Evolutionary conservation across 2,888 invertebrate genomes (phyloP).

Genomic region (Athrips mouffetella): DNA sequence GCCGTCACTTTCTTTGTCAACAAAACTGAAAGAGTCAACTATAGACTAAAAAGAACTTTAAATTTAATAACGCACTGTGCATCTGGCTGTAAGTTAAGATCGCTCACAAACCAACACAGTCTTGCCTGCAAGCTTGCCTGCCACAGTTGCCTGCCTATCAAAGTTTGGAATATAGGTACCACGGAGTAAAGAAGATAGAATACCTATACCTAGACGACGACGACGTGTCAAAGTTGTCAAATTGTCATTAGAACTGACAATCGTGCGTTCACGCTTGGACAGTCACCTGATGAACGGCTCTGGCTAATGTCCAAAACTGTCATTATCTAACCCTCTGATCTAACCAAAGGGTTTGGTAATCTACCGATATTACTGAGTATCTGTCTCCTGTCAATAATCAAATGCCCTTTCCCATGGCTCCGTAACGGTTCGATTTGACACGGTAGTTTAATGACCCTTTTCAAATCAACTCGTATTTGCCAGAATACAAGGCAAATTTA

Average conservation of each 20-base stretch:
- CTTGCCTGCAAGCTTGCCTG: too few species aligned
- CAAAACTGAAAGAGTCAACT: too few species aligned
- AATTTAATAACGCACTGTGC: too few species aligned
- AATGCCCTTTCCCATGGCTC: slow-evolving; percentile 29
- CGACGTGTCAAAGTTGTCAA: slow-evolving; percentile 7
- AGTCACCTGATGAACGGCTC: neutral
- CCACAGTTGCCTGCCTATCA: too few species aligned
- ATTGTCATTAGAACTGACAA: slow-evolving; percentile 15
- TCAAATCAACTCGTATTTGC: too few species aligned
- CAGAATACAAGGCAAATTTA: too few species aligned
- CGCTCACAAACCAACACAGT: too few species aligned
- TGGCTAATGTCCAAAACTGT: slow-evolving; percentile 4
- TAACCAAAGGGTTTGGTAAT: slow-evolving; percentile 6
- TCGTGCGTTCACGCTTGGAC: slow-evolving; percentile 6
- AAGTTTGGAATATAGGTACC: too few species aligned
- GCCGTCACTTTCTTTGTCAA: too few species aligned
- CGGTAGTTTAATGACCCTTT: slow-evolving; percentile 41
- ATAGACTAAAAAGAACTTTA: too few species aligned
- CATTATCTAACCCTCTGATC: slow-evolving; percentile 7
- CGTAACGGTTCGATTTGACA: slow-evolving; percentile 45
- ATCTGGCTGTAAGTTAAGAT: too few species aligned
- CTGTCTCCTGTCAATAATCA: slow-evolving; percentile 11
- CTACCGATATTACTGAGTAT: neutral
- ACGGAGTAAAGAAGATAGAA: too few species aligned
- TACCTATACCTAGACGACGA: slow-evolving; percentile 13